Conservation (phyloP, 1,140 invertebrate genomes). For the Drosophila novamexicana region DNA sequence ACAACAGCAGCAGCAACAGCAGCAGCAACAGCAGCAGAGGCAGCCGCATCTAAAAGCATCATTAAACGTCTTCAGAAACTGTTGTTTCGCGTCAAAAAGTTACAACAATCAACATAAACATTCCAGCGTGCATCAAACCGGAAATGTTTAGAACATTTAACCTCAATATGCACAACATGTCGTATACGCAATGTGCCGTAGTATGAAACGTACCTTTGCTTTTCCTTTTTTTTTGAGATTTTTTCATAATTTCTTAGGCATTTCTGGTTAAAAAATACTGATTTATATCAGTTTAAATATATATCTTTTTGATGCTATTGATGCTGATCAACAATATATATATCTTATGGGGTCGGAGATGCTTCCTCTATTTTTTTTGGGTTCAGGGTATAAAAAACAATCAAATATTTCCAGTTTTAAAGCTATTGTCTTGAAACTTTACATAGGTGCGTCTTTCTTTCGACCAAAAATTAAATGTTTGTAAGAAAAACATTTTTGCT, state of each 20-base stretch:
- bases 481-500: too few relatives aligned
- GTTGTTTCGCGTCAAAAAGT: conserved; percentile 64
- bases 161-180: conserved; percentile 51
- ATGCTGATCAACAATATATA: too few relatives aligned
- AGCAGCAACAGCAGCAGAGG: conserved; percentile 3
- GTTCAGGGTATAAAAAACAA: too few relatives aligned
- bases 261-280: too few relatives aligned
- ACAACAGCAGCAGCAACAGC: conserved; percentile 10
- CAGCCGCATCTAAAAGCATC: conserved; percentile 2
- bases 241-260: background rate
- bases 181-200: conserved; percentile 40
- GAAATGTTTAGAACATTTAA: conserved; percentile 73
- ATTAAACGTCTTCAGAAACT: conserved; percentile 29
- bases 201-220: background rate
- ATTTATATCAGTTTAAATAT: too few relatives aligned
- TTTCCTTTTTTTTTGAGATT: background rate
- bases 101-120: conserved; percentile 70
- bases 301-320: too few relatives aligned
- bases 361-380: too few relatives aligned
- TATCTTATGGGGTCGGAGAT: too few relatives aligned
- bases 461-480: too few relatives aligned
- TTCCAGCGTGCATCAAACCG: conserved; percentile 70
- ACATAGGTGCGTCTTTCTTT: too few relatives aligned
- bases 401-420: too few relatives aligned
- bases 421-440: too few relatives aligned